A percentile compares a stretch with the other conserved stretches of the same genome.
These are phyloP conservation scores for Disparrhopalites patrizii DNA, from an alignment of 2,888 invertebrate genomes.

Conservation along the genomic window DNA sequence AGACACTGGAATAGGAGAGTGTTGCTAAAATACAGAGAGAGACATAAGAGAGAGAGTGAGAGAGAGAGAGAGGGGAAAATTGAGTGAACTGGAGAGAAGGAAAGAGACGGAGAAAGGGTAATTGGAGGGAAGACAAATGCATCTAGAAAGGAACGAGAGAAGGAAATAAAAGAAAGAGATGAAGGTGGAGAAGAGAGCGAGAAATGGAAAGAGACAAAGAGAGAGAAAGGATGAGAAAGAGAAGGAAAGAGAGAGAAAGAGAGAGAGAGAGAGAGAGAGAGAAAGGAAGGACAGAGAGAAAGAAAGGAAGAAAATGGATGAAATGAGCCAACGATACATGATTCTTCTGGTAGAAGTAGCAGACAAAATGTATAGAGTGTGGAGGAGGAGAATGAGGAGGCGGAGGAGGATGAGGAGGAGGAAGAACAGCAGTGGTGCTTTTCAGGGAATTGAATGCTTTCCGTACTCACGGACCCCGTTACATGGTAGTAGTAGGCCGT, in stretches of 20 bases:
- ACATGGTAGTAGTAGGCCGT: too few relatives aligned
- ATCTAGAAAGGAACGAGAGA: too few relatives aligned
- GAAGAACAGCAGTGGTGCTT: too few relatives aligned
- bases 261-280: background rate
- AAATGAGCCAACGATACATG: constrained; percentile 17
- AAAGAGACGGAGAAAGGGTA: constrained; percentile 11
- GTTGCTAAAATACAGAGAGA: too few relatives aligned
- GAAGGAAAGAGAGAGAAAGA: background rate
- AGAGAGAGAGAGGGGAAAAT: background rate
- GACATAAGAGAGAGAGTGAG: background rate
- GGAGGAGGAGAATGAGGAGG: too few relatives aligned
- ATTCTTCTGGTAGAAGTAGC: constrained; percentile 17
- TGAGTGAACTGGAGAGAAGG: background rate
- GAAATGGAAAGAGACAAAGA: constrained; percentile 1
- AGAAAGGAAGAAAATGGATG: constrained; percentile 15
- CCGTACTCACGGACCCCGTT: too few relatives aligned
- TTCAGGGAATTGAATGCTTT: too few relatives aligned
- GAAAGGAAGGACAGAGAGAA: constrained; percentile 10
- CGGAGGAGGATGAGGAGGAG: too few relatives aligned
- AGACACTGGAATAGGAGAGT: too few relatives aligned
- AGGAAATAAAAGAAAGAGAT: constrained; percentile 3
- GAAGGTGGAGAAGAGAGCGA: background rate
- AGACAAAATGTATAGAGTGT: too few relatives aligned
- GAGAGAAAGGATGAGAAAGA: too few relatives aligned
- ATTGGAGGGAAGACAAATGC: background rate